Percentiles rank a stretch among this genome's conserved stretches.
Conservation (phyloP, 2,888 invertebrate genomes). For the Heliconius charithonia region DNA sequence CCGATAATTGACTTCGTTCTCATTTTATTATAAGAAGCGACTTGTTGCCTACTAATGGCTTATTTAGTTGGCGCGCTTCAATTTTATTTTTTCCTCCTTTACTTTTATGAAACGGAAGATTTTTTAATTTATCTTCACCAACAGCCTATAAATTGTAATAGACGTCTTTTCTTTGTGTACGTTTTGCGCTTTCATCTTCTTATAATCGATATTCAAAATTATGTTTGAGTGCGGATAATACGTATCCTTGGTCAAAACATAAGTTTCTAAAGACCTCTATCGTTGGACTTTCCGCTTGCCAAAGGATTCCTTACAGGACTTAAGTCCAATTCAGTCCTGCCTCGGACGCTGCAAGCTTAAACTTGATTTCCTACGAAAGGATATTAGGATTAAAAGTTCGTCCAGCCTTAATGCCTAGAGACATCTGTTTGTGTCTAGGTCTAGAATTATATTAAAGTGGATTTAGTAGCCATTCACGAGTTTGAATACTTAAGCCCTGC, state of each 20-base stretch:
- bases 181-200: slow-evolving; percentile 14
- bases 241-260: slow-evolving; percentile 36
- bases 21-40: slow-evolving; percentile 41
- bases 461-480: slow-evolving; percentile 48
- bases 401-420: slow-evolving; percentile 62
- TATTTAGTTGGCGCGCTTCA: slow-evolving; percentile 38
- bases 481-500: slow-evolving; percentile 18
- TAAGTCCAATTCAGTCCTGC: slow-evolving; percentile 56
- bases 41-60: slow-evolving; percentile 40
- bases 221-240: slow-evolving; percentile 29
- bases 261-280: slow-evolving; percentile 45
- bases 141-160: slow-evolving; percentile 18
- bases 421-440: slow-evolving; percentile 56
- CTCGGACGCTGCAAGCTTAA: slow-evolving; percentile 67
- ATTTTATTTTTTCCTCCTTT: slow-evolving; percentile 36
- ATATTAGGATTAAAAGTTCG: slow-evolving; percentile 79
- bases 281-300: slow-evolving; percentile 49
- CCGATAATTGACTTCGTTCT: slow-evolving; percentile 44
- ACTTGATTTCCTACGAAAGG: slow-evolving; percentile 78
- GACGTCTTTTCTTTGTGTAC: slow-evolving; percentile 6
- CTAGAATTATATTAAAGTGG: slow-evolving; percentile 53
- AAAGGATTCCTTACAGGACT: slow-evolving; percentile 58
- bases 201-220: slow-evolving; percentile 25
- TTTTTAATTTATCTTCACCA: slow-evolving; percentile 33
- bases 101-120: slow-evolving; percentile 30